A percentile compares a stretch with the other conserved stretches of the same genome.
Evolutionary conservation across 1,140 invertebrate genomes (phyloP).

Genomic region (Thalassaphorura encarpata): DNA sequence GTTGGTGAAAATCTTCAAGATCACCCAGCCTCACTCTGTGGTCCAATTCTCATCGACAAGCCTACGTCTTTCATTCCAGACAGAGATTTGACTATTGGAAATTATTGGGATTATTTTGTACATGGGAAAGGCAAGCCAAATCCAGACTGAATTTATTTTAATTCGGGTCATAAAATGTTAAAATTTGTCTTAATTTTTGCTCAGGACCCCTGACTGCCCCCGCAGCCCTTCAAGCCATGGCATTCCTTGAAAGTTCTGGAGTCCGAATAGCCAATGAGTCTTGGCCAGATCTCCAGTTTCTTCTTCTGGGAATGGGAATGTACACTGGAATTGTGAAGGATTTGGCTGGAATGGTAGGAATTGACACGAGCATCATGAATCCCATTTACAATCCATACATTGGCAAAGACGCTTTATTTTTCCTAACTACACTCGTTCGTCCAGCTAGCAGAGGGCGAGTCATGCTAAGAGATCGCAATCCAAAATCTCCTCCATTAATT

Average conservation of each 20-base stretch:
- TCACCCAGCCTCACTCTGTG: too few relatives aligned
- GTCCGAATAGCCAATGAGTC: neutral
- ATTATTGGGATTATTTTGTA: too few relatives aligned
- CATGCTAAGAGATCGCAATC: too few relatives aligned
- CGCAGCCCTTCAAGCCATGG: constrained; percentile 8
- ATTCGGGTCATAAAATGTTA: too few relatives aligned
- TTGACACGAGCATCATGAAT: neutral
- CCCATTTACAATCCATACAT: neutral
- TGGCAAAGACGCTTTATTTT: neutral
- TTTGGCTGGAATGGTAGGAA: neutral
- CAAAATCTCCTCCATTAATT: too few relatives aligned
- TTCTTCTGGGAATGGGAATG: constrained; percentile 4
- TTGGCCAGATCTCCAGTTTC: constrained; percentile 12
- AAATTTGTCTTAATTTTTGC: too few relatives aligned
- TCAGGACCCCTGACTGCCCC: constrained; percentile 8
- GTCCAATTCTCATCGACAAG: too few relatives aligned
- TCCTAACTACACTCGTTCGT: constrained; percentile 5
- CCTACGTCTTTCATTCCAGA: too few relatives aligned
- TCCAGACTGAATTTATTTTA: too few relatives aligned
- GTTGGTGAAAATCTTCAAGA: too few relatives aligned
- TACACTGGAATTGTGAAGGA: neutral
- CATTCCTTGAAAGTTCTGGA: constrained; percentile 2
- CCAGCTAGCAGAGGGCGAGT: constrained; percentile 12
- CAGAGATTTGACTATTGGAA: too few relatives aligned
- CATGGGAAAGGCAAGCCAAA: too few relatives aligned